Evolutionary conservation across 2,797 vertebrate genomes (phyloP).

Genomic region (Peromyscus attwateri): DNA sequence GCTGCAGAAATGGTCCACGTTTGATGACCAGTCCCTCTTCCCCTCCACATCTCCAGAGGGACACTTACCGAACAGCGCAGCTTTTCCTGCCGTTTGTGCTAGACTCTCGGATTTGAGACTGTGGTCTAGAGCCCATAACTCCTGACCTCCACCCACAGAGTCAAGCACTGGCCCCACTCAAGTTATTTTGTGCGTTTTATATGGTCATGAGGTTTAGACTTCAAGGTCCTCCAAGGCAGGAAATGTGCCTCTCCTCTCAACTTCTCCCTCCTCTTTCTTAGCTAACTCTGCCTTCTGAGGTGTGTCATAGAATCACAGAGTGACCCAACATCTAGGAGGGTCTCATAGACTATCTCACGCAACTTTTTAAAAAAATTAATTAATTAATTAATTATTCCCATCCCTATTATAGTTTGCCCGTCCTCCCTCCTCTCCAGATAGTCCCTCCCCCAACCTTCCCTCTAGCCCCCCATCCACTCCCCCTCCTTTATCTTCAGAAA

Average conservation of each 20-base stretch:
- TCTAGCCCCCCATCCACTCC: not conserved
- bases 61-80: rapidly evolving
- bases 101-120: not conserved
- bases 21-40: not conserved
- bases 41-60: not conserved
- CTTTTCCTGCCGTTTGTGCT: not conserved
- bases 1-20: rapidly evolving
- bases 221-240: not conserved
- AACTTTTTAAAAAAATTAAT: not conserved
- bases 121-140: not conserved
- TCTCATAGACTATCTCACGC: not conserved
- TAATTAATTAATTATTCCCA: not conserved
- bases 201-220: not conserved
- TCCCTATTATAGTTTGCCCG: not conserved
- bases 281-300: not conserved
- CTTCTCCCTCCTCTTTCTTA: not conserved
- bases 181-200: not conserved
- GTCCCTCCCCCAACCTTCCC: not conserved
- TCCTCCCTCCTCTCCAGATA: not conserved
- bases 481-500: not conserved
- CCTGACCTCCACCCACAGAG: not conserved
- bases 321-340: not conserved
- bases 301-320: not conserved
- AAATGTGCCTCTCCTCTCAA: not conserved
- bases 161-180: too few relatives aligned